Evolutionary conservation across 2,113 vertebrate genomes (phyloP).

Genomic region (Campylomormyrus numenius): DNA sequence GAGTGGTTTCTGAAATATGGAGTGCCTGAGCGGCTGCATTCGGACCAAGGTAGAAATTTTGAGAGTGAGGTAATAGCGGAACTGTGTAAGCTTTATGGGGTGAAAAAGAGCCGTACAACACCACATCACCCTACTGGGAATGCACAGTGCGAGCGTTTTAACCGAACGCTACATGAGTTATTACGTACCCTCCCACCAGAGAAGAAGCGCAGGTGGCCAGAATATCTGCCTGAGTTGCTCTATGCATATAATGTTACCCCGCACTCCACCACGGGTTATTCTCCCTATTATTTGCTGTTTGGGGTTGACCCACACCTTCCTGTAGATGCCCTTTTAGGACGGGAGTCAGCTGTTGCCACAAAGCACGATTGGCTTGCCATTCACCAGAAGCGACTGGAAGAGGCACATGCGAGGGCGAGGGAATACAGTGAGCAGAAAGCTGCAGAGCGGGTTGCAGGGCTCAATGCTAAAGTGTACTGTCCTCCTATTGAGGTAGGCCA

Average conservation of each 20-base stretch:
- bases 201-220: too few species aligned
- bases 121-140: neutral
- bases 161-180: neutral
- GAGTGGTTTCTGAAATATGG: slow-evolving; percentile 21
- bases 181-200: too few species aligned
- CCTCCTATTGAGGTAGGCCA: too few species aligned
- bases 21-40: slow-evolving; percentile 1
- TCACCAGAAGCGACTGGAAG: neutral
- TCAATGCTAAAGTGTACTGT: too few species aligned
- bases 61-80: neutral
- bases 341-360: neutral
- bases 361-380: neutral
- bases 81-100: slow-evolving; percentile 12
- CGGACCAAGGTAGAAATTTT: neutral
- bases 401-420: neutral
- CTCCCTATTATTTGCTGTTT: neutral
- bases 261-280: neutral
- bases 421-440: too few species aligned
- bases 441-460: too few species aligned
- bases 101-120: slow-evolving; percentile 2
- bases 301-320: neutral
- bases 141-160: neutral
- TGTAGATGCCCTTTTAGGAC: neutral
- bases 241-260: neutral
- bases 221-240: too few species aligned